phyloP scores from a whole-genome alignment of 2,888 invertebrate genomes.

The Dexiosoma caninum region DNA sequence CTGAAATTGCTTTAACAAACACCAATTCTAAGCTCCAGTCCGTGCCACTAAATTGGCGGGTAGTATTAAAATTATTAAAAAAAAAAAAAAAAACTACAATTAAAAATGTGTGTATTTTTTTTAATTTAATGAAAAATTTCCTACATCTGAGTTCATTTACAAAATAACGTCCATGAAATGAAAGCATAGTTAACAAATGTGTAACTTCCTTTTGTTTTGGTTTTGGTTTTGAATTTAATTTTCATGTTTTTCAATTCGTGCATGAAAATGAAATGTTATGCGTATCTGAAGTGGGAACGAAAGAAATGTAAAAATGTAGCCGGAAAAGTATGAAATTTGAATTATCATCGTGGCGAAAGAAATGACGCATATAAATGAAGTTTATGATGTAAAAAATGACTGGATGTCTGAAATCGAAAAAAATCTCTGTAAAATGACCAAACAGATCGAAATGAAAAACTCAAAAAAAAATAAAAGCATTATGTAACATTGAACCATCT shows the following conservation, averaged over 20 bases:
- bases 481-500: constrained; percentile 26
- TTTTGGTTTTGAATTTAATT: constrained; percentile 6
- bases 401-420: background rate
- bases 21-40: too few species aligned
- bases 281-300: constrained; percentile 28
- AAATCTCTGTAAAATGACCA: constrained; percentile 27
- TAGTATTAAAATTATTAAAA: background rate
- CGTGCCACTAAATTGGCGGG: background rate
- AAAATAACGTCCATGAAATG: background rate
- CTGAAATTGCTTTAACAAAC: background rate
- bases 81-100: too few species aligned
- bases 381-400: background rate
- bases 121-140: background rate
- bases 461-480: background rate
- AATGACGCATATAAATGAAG: constrained; percentile 46
- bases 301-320: background rate
- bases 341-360: constrained; percentile 32
- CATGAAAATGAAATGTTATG: constrained; percentile 36
- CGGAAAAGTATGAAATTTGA: constrained; percentile 35
- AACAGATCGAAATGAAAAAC: background rate
- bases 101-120: background rate
- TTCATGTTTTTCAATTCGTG: constrained; percentile 6
- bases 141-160: background rate
- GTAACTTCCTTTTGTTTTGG: constrained; percentile 36
- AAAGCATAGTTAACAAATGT: background rate